Evolutionary conservation across 2,113 vertebrate species (phyloP).

Genomic region (Plecotus auritus): DNA sequence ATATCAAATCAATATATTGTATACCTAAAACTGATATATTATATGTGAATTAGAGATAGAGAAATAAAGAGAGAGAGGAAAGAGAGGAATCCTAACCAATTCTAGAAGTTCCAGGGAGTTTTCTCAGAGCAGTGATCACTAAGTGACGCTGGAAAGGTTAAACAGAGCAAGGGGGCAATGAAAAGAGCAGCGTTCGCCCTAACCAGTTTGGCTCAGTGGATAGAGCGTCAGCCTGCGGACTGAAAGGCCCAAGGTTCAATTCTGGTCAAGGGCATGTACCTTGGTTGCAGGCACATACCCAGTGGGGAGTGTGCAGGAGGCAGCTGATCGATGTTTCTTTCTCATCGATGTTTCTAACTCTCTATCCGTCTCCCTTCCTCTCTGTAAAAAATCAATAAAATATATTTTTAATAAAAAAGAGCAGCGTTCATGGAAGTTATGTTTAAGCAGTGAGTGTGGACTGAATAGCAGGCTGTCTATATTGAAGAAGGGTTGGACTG

Average conservation of each 20-base stretch:
- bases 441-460: not conserved
- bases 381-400: too few relatives aligned
- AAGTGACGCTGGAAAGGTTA: not conserved
- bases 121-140: not conserved
- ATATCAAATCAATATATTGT: not conserved
- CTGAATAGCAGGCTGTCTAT: not conserved
- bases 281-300: too few relatives aligned
- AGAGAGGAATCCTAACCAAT: not conserved
- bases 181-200: not conserved
- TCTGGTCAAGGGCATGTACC: too few relatives aligned
- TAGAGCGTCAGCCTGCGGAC: too few relatives aligned
- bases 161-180: not conserved
- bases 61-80: not conserved
- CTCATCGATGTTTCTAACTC: too few relatives aligned
- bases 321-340: too few relatives aligned
- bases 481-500: not conserved
- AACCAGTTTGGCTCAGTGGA: too few relatives aligned
- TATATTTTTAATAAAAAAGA: too few relatives aligned
- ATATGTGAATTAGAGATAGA: not conserved
- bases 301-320: too few relatives aligned
- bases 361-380: too few relatives aligned
- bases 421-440: not conserved
- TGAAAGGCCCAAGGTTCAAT: too few relatives aligned
- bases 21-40: not conserved
- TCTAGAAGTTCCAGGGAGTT: not conserved